Conservation (phyloP, 2,797 vertebrate species). For the Champsocephalus gunnari region DNA sequence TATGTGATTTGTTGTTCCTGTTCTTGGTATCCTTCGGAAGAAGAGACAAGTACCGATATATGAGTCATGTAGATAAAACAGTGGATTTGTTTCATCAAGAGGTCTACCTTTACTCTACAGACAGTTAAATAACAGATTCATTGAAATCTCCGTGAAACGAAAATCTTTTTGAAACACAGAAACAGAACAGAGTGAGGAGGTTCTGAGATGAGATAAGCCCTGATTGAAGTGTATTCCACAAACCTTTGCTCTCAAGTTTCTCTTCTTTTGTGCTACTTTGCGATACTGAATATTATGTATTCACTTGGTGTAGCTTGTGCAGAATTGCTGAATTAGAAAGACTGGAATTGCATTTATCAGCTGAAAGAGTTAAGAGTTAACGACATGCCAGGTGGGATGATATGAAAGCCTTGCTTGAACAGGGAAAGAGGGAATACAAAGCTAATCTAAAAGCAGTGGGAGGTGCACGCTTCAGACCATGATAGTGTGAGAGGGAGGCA, state of each 20-base stretch:
- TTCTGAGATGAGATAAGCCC: slow-evolving; percentile 39
- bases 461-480: slow-evolving; percentile 51
- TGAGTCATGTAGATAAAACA: slow-evolving; percentile 45
- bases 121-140: slow-evolving; percentile 34
- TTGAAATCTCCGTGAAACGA: slow-evolving; percentile 34
- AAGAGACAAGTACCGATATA: slow-evolving; percentile 12
- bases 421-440: slow-evolving; percentile 67
- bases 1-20: slow-evolving; percentile 18
- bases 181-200: slow-evolving; percentile 27
- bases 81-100: slow-evolving; percentile 34
- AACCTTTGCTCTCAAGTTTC: slow-evolving; percentile 44
- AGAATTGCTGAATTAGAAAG: slow-evolving; percentile 60
- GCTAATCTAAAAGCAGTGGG: slow-evolving; percentile 76
- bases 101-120: slow-evolving; percentile 49
- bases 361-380: slow-evolving; percentile 71
- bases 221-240: slow-evolving; percentile 62
- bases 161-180: slow-evolving; percentile 43
- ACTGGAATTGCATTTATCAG: slow-evolving; percentile 76
- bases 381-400: slow-evolving; percentile 68
- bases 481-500: slow-evolving; percentile 57
- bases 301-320: slow-evolving; percentile 41
- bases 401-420: slow-evolving; percentile 69
- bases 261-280: slow-evolving; percentile 33
- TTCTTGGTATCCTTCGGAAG: background rate
- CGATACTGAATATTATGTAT: slow-evolving; percentile 67